A percentile compares a stretch with the other conserved stretches of the same genome.
These are phyloP conservation scores for Magallana gigas DNA, from an alignment of 1,140 invertebrate species.

Conservation along the genomic window DNA sequence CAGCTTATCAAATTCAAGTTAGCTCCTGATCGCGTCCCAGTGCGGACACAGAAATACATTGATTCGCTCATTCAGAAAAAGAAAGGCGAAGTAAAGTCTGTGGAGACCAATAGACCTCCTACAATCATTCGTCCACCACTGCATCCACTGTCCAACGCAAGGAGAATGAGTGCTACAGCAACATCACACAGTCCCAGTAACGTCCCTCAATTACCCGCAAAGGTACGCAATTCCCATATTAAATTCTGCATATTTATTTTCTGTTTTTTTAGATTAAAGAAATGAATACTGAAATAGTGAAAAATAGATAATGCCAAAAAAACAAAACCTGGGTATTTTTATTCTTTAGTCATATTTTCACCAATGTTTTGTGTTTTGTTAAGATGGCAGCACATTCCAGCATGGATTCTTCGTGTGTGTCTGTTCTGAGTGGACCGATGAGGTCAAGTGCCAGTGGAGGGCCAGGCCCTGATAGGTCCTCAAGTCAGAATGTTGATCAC, in stretches of 20 bases:
- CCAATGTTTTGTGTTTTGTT: too few relatives aligned
- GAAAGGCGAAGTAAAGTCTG: not conserved
- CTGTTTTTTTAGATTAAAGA: too few relatives aligned
- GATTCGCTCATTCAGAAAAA: slow-evolving; percentile 16
- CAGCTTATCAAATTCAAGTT: not conserved
- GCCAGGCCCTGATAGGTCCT: not conserved
- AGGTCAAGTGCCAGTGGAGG: not conserved
- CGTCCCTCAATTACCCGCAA: not conserved
- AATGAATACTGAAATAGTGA: too few relatives aligned
- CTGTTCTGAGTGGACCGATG: not conserved
- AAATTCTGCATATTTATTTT: too few relatives aligned
- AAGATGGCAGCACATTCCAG: not conserved
- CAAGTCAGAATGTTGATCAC: not conserved
- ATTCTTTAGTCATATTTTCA: too few relatives aligned
- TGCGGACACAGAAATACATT: not conserved
- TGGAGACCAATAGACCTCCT: not conserved
- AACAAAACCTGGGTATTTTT: too few relatives aligned
- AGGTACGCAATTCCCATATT: too few relatives aligned
- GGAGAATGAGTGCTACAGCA: not conserved
- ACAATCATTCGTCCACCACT: not conserved
- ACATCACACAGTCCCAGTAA: not conserved
- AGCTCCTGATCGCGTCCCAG: not conserved
- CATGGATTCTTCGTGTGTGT: not conserved
- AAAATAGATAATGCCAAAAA: too few relatives aligned
- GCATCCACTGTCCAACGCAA: too few relatives aligned